phyloP scores from a whole-genome alignment of 2,888 invertebrate genomes.

The Acanthococcus lagerstroemiae region DNA sequence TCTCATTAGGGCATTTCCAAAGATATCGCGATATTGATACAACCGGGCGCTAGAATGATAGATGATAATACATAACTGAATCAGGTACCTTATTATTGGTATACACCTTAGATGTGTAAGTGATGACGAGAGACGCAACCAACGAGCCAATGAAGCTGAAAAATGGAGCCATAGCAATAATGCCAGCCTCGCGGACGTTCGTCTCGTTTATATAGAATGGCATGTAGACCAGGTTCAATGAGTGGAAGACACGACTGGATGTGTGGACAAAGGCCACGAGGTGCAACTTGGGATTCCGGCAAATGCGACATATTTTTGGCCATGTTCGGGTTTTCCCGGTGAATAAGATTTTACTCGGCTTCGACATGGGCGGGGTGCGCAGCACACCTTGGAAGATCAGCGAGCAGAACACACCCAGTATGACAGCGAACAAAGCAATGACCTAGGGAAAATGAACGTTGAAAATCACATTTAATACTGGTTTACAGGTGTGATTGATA shows the following conservation, averaged over 20 bases:
- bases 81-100: conserved; percentile 31
- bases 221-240: conserved; percentile 76
- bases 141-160: conserved; percentile 64
- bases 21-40: conserved; percentile 6
- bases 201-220: conserved; percentile 69
- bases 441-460: conserved; percentile 11
- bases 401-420: conserved; percentile 25
- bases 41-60: no score
- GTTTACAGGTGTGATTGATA: no score
- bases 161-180: conserved; percentile 64
- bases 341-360: background rate
- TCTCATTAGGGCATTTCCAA: background rate
- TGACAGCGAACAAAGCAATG: conserved; percentile 30
- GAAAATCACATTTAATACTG: background rate
- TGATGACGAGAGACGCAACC: conserved; percentile 52
- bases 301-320: conserved; percentile 1
- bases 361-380: background rate
- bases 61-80: no score
- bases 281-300: conserved; percentile 36
- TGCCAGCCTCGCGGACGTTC: conserved; percentile 49
- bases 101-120: conserved; percentile 9
- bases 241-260: conserved; percentile 73
- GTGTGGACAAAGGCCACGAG: conserved; percentile 61
- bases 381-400: conserved; percentile 28
- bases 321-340: conserved; percentile 1